Evolutionary conservation across 92 coral and sea anemone genomes (phyloP), one percentile per base, ranked within the genome.

Genomic region (Parazoanthus darwini): DNA sequence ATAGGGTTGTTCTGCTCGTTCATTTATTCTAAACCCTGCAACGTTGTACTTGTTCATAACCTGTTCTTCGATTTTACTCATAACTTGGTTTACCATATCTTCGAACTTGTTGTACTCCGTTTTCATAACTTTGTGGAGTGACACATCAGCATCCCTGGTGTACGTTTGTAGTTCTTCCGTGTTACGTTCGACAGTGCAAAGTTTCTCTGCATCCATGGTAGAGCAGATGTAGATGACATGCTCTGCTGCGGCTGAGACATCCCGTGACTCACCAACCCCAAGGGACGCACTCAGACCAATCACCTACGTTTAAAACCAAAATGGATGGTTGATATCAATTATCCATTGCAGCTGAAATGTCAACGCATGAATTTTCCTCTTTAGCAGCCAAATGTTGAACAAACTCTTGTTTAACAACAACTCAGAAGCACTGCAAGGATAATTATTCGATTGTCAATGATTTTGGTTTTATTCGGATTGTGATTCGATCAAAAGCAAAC

Each of bases 231-330:
- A 85, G 82, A 97, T 79, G 43, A 97, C 91, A 75, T 95, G 96
- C 5, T 92, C 77, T 72, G 85, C 82, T 0, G 98, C 99, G 76
- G 91, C 92, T 42, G 46, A 73, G 35, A 73, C 43, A 11, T 86
- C 78, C 78, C 88, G 75, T 5, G 97, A 94, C 58, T 93, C 94
- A 0, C 99, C 99, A 73, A 96, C 93, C 43, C 99, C 99, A 10
- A 97, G 96, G 46, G 99, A 97, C 11, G 99, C 99, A 3, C 98
- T 95, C 50, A 97, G 89, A 25, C 99, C 99, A 42, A 97, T 85
- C 25, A 97, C 89, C 94, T 97, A 90, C 20, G 79, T 58, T 80
- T 43, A 85, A 50, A 59, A 46, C 48, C 79, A 44, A n/a, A 36
- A 18, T 8, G 25, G 25, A 42, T 16, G 50, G 39, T 23, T 6